Evolutionary conservation across 2,797 vertebrate species (phyloP), one percentile per base, ranked within the genome.

Genomic region (Myotis myotis): DNA sequence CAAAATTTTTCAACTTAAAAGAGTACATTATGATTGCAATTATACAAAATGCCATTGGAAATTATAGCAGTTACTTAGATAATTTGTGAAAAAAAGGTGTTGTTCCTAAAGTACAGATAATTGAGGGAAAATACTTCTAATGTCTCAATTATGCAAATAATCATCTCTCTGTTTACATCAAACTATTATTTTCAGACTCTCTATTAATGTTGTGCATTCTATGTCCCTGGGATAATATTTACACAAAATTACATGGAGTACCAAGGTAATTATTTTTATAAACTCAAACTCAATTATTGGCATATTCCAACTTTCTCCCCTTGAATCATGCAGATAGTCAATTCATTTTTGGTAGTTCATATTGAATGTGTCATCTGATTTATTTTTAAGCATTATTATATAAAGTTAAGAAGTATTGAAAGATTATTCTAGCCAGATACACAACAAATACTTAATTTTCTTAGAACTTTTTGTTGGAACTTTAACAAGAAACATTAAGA

Each of bases 101-200:
- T 97, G 10, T 60, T 93, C 30, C 12, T 81, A 84, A 95, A 89
- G 83, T 84, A 57, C 44, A 82, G 25, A 72, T 92, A 87, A 87
- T 71, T 86, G 8, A 92, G 20, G 5, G 6, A 76, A 92, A 87
- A 71, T 87, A 33, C 2, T 82, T 60, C 81, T 36, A 87, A 86
- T 60, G 5, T 79, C n/a, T 79, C 0, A 64, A 86, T 84, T 94
- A 81, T 83, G 13, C 38, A 87, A 91, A 92, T 62, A 81, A 13
- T 60, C 13, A 71, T 76, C 33, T 91, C 44, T 72, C 9, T 44
- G n/a, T 62, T 92, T 70, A 75, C 20, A 2, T 15, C 33, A 7
- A 68, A 8, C 41, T 70, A 91, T 79, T 83, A 83, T 64, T 93
- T 91, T 64, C 3, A 36, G 38, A 47, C 3, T 75, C 22, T 75